Percentiles rank a stretch among this genome's conserved stretches.
Conservation (phyloP, 2,888 invertebrate genomes). For the Drosophila paramelanica region DNA sequence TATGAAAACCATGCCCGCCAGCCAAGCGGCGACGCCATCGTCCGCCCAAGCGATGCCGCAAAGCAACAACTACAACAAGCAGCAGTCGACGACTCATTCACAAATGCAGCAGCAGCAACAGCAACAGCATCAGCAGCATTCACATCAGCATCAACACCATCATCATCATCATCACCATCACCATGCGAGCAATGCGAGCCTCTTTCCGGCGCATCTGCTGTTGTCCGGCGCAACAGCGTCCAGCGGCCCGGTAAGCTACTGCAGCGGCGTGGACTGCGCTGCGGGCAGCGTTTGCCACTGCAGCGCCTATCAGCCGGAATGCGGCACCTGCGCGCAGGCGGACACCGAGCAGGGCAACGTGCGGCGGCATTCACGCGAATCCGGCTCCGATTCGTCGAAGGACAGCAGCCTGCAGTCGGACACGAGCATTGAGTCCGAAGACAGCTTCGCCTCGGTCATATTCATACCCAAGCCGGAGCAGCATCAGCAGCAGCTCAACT, state of each 20-base stretch:
- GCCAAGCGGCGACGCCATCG: neutral
- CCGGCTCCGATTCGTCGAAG: conserved; percentile 95
- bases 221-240: conserved; percentile 40
- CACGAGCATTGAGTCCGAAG: conserved; percentile 96
- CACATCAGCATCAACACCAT: conserved; percentile 43
- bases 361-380: conserved; percentile 92
- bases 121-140: conserved; percentile 63
- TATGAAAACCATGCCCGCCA: conserved; percentile 87
- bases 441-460: conserved; percentile 96
- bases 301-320: conserved; percentile 78
- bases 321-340: conserved; percentile 50
- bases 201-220: conserved; percentile 57
- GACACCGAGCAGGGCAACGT: conserved; percentile 85
- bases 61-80: conserved; percentile 45
- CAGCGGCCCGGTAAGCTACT: conserved; percentile 79
- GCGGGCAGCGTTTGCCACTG: conserved; percentile 71
- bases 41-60: conserved; percentile 18
- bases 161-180: conserved; percentile 71
- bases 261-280: conserved; percentile 83
- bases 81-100: conserved; percentile 26
- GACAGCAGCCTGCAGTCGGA: conserved; percentile 96
- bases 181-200: conserved; percentile 31
- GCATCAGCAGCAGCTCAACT: conserved; percentile 83
- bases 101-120: conserved; percentile 38
- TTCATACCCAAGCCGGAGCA: conserved; percentile 93